A percentile compares a stretch with the other conserved stretches of the same genome.
Conservation (phyloP, 2,113 vertebrate species). For the Embiotoca jacksoni region DNA sequence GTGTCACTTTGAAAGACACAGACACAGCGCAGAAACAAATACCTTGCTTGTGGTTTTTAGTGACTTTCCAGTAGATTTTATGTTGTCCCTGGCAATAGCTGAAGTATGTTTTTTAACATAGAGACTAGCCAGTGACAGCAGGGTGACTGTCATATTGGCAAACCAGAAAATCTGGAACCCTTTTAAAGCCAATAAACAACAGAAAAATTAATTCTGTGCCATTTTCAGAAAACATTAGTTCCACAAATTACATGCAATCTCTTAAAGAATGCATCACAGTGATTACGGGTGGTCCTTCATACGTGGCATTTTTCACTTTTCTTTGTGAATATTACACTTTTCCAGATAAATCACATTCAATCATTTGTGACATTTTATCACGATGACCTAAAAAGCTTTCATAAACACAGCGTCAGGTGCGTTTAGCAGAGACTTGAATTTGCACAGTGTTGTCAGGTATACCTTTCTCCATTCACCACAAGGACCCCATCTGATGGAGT, state of each 20-base stretch:
- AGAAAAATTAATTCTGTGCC: constrained; percentile 36
- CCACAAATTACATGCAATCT: constrained; percentile 33
- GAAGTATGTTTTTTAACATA: not conserved
- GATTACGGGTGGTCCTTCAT: constrained; percentile 21
- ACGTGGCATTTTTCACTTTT: not conserved
- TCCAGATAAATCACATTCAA: constrained; percentile 24
- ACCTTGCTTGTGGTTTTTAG: constrained; percentile 39
- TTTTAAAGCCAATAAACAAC: constrained; percentile 38
- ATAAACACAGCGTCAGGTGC: constrained; percentile 35
- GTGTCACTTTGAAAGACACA: constrained; percentile 25
- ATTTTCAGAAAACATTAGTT: constrained; percentile 22
- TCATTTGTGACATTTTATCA: constrained; percentile 43
- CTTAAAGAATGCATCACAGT: constrained; percentile 12
- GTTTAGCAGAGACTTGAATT: constrained; percentile 7
- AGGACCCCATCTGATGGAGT: constrained; percentile 14
- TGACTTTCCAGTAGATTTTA: constrained; percentile 39
- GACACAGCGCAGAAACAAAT: constrained; percentile 17
- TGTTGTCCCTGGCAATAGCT: constrained; percentile 50
- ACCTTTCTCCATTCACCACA: constrained; percentile 31
- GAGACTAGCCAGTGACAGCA: constrained; percentile 24
- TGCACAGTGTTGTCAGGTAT: not conserved
- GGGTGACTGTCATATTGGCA: constrained; percentile 30
- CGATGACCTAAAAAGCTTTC: constrained; percentile 16
- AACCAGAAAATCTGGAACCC: constrained; percentile 24
- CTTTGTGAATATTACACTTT: not conserved